Evolutionary conservation across 2,888 invertebrate species (phyloP).

Genomic region (Cantharis nigra): DNA sequence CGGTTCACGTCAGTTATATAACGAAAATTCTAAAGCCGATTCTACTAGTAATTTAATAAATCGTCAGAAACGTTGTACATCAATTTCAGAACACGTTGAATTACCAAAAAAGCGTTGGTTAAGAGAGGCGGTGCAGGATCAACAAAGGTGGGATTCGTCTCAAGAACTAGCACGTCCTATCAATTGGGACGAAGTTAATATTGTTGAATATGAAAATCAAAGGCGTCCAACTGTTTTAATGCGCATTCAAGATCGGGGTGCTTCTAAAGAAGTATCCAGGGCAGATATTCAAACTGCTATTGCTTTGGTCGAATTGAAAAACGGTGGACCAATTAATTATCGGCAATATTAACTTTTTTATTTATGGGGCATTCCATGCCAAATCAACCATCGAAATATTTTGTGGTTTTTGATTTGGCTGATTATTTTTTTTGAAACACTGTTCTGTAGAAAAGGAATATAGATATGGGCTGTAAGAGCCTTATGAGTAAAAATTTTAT

Average conservation of each 20-base stretch:
- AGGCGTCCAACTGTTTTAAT: constrained; percentile 62
- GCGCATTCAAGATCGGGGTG: constrained; percentile 45
- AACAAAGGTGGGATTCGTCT: constrained; percentile 48
- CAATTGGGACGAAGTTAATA: constrained; percentile 54
- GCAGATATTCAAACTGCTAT: constrained; percentile 64
- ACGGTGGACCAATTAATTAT: constrained; percentile 34
- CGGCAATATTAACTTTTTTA: constrained; percentile 24
- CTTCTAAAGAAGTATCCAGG: constrained; percentile 45
- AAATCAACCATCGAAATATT: no score
- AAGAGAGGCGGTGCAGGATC: constrained; percentile 57
- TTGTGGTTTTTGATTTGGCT: no score
- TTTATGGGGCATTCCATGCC: background rate
- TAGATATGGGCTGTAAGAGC: no score
- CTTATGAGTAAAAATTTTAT: no score
- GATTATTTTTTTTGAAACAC: no score
- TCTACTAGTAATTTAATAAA: background rate
- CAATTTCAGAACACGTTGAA: constrained; percentile 32
- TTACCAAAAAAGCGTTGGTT: constrained; percentile 66
- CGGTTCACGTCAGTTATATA: background rate
- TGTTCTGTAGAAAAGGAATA: no score
- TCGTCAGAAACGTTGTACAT: constrained; percentile 36
- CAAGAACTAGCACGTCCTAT: constrained; percentile 60
- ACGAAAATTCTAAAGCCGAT: constrained; percentile 2
- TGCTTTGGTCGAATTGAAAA: constrained; percentile 65
- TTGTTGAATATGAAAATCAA: constrained; percentile 53